Evolutionary conservation across 2,113 vertebrate species (phyloP).

Genomic region (Aviceda subcristata): DNA sequence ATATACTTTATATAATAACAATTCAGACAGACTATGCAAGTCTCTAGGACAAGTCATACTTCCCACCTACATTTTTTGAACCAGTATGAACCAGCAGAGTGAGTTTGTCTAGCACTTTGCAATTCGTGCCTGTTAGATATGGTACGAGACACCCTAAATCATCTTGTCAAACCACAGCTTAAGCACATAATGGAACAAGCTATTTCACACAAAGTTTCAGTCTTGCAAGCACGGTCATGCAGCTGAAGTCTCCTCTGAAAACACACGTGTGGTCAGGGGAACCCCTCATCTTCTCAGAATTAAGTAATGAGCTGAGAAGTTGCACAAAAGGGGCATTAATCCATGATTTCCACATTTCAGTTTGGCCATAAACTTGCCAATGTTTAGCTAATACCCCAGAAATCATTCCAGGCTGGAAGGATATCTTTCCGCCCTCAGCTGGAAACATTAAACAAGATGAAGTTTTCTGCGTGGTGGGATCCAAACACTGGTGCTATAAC

Average conservation of each 20-base stretch:
- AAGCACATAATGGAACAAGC: background rate
- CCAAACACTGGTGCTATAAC: background rate
- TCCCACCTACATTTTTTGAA: background rate
- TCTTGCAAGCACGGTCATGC: background rate
- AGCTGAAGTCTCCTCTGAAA: background rate
- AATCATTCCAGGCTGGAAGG: background rate
- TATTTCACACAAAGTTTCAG: background rate
- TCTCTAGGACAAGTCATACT: background rate
- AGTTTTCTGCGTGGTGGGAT: background rate
- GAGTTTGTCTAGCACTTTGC: background rate
- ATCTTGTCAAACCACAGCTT: background rate
- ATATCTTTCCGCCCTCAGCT: background rate
- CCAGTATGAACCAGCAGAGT: background rate
- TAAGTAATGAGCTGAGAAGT: background rate
- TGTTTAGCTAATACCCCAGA: background rate
- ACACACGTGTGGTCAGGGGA: rapidly evolving
- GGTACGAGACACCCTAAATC: background rate
- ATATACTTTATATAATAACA: background rate
- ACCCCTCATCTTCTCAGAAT: background rate
- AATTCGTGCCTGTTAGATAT: background rate
- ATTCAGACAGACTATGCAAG: background rate
- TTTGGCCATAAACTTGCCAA: background rate
- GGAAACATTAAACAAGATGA: background rate
- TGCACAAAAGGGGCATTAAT: background rate
- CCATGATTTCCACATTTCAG: background rate